A percentile compares a stretch with the other conserved stretches of the same genome.
Conservation (phyloP, 35 echinoderm and acorn worm species). For the Lytechinus variegatus region DNA sequence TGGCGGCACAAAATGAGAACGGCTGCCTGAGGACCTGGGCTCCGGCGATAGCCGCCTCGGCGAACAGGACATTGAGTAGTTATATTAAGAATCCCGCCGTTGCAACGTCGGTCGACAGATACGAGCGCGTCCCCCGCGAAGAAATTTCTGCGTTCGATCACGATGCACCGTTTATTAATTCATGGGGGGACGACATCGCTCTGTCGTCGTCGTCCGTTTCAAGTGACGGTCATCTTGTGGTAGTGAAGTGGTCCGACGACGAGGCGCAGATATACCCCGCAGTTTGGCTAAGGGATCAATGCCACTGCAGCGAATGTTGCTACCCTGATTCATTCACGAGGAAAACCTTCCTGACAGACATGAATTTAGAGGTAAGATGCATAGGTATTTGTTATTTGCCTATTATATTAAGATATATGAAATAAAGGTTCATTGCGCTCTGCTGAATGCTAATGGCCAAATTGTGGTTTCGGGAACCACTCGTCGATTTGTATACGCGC, state of each 20-base stretch:
- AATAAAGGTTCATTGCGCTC: no score
- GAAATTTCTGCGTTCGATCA: neutral
- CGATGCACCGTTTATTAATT: neutral
- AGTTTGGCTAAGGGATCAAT: slow-evolving; percentile 82
- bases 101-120: neutral
- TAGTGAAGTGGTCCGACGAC: slow-evolving; percentile 47
- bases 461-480: no score
- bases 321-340: slow-evolving; percentile 45
- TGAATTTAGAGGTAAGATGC: slow-evolving; percentile 19
- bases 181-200: neutral
- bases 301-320: slow-evolving; percentile 61
- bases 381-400: no score
- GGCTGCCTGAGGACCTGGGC: neutral
- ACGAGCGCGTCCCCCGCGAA: neutral
- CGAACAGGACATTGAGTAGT: neutral
- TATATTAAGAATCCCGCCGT: neutral
- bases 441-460: no score
- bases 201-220: neutral
- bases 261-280: slow-evolving; percentile 65
- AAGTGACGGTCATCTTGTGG: slow-evolving; percentile 19
- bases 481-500: no score
- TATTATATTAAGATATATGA: no score
- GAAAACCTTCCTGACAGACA: slow-evolving; percentile 39
- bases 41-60: neutral
- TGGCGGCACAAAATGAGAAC: neutral